These are phyloP conservation scores for Andrena marginata DNA, from an alignment of 2,888 invertebrate species.

Conservation along the genomic window DNA sequence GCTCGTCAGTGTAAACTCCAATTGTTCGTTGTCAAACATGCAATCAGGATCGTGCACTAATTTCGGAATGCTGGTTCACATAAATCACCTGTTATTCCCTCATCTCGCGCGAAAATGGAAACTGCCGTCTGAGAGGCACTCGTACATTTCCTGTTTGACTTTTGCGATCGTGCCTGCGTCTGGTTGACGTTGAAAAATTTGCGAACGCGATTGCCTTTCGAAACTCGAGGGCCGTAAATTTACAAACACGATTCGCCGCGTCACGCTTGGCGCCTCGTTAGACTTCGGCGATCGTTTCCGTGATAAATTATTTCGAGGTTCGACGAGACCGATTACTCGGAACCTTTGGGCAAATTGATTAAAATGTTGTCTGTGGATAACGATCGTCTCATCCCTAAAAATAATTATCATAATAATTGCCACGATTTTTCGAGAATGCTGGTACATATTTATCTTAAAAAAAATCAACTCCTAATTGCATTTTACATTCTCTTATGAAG, in stretches of 20 bases:
- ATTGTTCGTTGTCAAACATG: slow-evolving; percentile 19
- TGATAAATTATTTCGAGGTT: background rate
- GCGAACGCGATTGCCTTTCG: background rate
- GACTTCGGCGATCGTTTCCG: background rate
- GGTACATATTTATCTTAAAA: too few species aligned
- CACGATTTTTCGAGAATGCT: too few species aligned
- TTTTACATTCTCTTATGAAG: too few species aligned
- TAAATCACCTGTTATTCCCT: background rate
- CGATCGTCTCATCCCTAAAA: background rate
- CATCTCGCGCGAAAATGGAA: background rate
- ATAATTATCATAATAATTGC: too few species aligned
- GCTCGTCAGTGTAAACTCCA: background rate
- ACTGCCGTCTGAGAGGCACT: background rate
- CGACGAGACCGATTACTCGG: background rate
- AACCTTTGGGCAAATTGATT: background rate
- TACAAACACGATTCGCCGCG: background rate
- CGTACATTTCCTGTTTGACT: slow-evolving; percentile 10
- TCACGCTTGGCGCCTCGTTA: background rate
- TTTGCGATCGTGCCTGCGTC: background rate
- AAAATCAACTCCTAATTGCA: too few species aligned
- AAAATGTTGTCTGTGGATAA: background rate
- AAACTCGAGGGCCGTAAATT: slow-evolving; percentile 3
- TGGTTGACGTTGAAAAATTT: slow-evolving; percentile 30
- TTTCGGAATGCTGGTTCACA: background rate
- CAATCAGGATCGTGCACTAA: background rate